Evolutionary conservation across 2,888 invertebrate genomes (phyloP), one percentile per base, ranked within the genome.

Genomic region (Colletes collaris): DNA sequence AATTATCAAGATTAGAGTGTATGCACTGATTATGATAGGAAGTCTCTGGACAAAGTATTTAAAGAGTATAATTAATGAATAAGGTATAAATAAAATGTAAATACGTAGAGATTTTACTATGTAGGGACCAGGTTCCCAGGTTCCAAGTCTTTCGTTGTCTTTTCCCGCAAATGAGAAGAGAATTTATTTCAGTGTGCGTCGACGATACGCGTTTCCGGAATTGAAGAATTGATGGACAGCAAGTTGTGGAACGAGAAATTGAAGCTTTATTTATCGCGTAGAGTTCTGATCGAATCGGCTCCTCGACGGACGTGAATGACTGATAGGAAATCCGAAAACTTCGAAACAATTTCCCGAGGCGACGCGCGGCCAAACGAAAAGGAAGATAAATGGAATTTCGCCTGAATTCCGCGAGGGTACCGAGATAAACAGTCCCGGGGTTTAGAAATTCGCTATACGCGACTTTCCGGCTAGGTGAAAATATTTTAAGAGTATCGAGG

Each of bases 301-400:
- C 60, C 68, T 55, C 67, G 64, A 37, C 74, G 62, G 73, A 71
- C 76, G 70, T 62, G 85, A 79, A 86, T 86, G 87, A 87, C 78
- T 83, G 87, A 87, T 86, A 83, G 86, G 77, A 85, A 87, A 85
- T 76, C 82, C 81, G 78, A 70, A 79, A 81, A 86, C 73, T 86
- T 86, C 37, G 76, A 65, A 78, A 77, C 80, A 84, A 81, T 77
- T 82, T 74, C 62, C 8, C 64, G 67, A 62, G 62, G 66, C 68
- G 68, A 71, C 63, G 74, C 63, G 10, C 7, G 44, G 13, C 49
- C 83, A 66, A 76, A 64, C 76, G 81, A 76, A 76, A 74, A 65
- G 71, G 74, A 86, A 86, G 86, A 87, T 83, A 83, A 87, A 87
- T 87, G 82, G 75, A 87, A 87, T 86, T 82, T 69, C 68, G 52